Percentiles rank a stretch among this genome's conserved stretches.
Evolutionary conservation across 2,888 invertebrate genomes (phyloP).

Genomic region (Dolomedes plantarius): DNA sequence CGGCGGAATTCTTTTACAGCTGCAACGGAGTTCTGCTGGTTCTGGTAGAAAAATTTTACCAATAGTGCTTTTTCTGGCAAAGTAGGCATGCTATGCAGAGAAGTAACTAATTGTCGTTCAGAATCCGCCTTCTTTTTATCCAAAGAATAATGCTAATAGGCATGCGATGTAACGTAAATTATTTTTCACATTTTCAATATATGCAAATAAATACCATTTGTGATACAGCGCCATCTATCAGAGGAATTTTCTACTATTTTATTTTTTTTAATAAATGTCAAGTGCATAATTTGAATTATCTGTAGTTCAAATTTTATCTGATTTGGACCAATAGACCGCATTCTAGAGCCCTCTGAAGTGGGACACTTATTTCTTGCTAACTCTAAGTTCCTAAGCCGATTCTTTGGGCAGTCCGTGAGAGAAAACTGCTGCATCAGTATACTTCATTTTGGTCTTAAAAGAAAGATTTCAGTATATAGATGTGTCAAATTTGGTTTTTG

Average conservation of each 20-base stretch:
- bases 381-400: too few species aligned
- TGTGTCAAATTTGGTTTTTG: too few species aligned
- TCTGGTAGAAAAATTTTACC: slow-evolving; percentile 30
- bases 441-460: too few species aligned
- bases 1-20: slow-evolving; percentile 17
- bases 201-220: neutral
- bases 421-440: too few species aligned
- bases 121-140: slow-evolving; percentile 16
- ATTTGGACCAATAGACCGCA: too few species aligned
- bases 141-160: neutral
- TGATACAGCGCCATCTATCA: neutral
- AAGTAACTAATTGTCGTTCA: slow-evolving; percentile 32
- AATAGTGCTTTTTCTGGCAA: slow-evolving; percentile 16
- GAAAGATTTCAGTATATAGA: too few species aligned
- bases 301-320: too few species aligned
- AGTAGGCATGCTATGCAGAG: neutral
- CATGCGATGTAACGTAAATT: neutral
- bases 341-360: too few species aligned
- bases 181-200: neutral
- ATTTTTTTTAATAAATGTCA: neutral
- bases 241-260: neutral
- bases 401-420: too few species aligned
- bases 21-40: slow-evolving; percentile 18
- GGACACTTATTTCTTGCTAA: too few species aligned
- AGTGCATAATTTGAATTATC: too few species aligned